These are phyloP conservation scores for Diadegma fenestrale DNA, from an alignment of 2,888 invertebrate species.

Conservation along the genomic window DNA sequence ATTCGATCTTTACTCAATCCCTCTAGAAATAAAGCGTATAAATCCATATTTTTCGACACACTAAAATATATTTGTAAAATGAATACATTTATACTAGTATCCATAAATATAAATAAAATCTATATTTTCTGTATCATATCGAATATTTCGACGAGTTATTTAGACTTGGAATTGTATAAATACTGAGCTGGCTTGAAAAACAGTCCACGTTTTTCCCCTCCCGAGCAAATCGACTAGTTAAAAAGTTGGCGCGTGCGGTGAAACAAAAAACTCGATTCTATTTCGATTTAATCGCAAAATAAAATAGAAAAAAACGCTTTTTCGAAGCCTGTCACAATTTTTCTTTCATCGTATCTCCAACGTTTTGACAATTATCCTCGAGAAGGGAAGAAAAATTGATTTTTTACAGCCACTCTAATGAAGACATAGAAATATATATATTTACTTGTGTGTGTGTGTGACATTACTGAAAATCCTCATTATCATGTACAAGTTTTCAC, in stretches of 20 bases:
- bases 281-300: too few relatives aligned
- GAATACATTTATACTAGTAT: neutral
- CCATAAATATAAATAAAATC: neutral
- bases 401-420: too few relatives aligned
- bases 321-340: too few relatives aligned
- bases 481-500: neutral
- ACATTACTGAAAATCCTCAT: neutral
- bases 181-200: neutral
- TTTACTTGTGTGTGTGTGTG: neutral
- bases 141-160: neutral
- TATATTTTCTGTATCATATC: conserved; percentile 8
- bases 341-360: too few relatives aligned
- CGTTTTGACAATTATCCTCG: too few relatives aligned
- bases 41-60: conserved; percentile 21
- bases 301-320: too few relatives aligned
- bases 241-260: too few relatives aligned
- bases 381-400: too few relatives aligned
- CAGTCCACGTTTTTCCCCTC: too few relatives aligned
- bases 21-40: conserved; percentile 24
- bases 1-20: neutral
- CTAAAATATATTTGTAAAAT: neutral
- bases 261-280: too few relatives aligned
- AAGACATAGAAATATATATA: neutral
- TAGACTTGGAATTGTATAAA: neutral
- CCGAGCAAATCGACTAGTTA: too few relatives aligned